Conservation (phyloP, 2,113 vertebrate species). For the Casuarius casuarius region DNA sequence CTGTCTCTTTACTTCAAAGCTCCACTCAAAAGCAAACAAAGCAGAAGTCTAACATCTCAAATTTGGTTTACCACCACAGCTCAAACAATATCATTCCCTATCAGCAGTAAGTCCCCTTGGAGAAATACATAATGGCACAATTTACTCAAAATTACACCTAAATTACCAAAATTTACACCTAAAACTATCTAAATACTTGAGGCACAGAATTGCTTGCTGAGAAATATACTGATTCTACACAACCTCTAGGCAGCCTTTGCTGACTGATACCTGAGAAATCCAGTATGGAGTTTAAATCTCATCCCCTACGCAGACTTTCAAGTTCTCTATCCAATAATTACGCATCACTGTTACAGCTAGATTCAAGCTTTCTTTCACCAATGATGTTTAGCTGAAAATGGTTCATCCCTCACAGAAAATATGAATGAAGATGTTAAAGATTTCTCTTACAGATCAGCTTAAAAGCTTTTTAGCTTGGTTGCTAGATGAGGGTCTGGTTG, state of each 20-base stretch:
- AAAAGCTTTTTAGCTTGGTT: constrained; percentile 31
- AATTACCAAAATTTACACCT: background rate
- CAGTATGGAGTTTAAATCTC: background rate
- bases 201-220: background rate
- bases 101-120: background rate
- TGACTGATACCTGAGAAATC: background rate
- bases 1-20: background rate
- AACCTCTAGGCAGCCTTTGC: background rate
- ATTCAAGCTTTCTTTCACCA: background rate
- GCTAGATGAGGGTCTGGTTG: background rate
- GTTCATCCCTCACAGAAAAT: background rate
- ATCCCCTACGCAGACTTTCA: background rate
- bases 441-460: constrained; percentile 12
- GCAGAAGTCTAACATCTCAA: background rate
- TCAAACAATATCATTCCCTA: background rate
- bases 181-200: background rate
- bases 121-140: background rate
- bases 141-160: accelerated
- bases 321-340: background rate
- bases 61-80: background rate
- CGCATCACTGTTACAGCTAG: background rate
- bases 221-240: background rate
- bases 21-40: background rate
- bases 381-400: background rate
- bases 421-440: constrained; percentile 47